Evolutionary conservation across 2,888 invertebrate species (phyloP), one percentile per base, ranked within the genome.

Genomic region (Prosapia bicincta): DNA sequence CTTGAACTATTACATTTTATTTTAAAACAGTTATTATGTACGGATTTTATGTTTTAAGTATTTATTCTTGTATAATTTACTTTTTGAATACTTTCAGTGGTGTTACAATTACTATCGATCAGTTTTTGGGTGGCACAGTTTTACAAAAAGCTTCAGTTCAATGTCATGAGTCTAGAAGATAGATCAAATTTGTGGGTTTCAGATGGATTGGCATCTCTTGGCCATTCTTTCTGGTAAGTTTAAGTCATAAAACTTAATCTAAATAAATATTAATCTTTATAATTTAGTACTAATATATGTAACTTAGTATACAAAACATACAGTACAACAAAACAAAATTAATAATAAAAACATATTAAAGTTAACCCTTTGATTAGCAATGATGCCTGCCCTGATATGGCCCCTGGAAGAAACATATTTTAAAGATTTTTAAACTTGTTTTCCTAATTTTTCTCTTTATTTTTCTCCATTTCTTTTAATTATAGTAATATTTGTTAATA

Each of bases 101-200:
- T 93, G 26, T 91, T 92, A 81, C 91, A 93, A 83, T 83, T 93
- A 30, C 88, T 92, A 26, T 93, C 94, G 13, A 89, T 94, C 79
- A 87, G 91, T 28, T 90, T 95, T 76, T 97, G 96, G 95, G 86
- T 94, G 79, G 90, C 92, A 28, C 94, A 97, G 85, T 97, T 92
- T 86, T 93, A 91, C 84, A 87, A 92, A 68, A 91, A 93, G 83
- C 88, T 97, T 72, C 92, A 92, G 82, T 88, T 91, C 83, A 97
- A 96, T 84, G 94, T 97, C 1, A 88, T 97, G 85, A 89, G 93
- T 0, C 88, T 90, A 70, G 93, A 94, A 82, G 95, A 96, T 83
- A 88, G 90, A 76, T 89, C 91, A 32, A 91, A 91, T 81, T 90
- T 91, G 82, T 97, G 97, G 95, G 90, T 92, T 28, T 94, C 96